phyloP scores from a whole-genome alignment of 2,113 vertebrate genomes.

The Nesogale talazaci region DNA sequence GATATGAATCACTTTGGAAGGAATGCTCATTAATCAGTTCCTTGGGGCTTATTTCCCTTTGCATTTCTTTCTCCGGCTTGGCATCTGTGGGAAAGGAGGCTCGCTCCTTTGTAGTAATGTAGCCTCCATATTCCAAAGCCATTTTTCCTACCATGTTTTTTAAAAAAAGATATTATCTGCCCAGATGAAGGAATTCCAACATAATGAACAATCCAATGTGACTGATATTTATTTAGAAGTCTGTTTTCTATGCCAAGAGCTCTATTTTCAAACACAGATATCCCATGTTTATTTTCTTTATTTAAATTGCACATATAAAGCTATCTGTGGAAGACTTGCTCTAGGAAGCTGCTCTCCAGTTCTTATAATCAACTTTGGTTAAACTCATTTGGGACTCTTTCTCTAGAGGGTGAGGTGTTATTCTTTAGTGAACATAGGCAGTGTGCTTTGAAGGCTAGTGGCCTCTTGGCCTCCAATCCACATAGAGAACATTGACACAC shows the following conservation, averaged over 20 bases:
- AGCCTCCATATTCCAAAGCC: not conserved
- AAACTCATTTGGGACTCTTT: not conserved
- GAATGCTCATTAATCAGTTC: slow-evolving; percentile 55
- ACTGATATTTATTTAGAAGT: slow-evolving; percentile 2
- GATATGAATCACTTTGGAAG: slow-evolving; percentile 46
- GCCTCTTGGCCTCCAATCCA: not conserved
- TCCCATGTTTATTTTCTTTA: not conserved
- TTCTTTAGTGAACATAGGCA: not conserved
- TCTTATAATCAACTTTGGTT: not conserved
- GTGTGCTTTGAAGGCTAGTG: not conserved
- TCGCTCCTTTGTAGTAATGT: not conserved
- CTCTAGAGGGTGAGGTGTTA: not conserved
- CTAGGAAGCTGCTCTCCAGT: not conserved
- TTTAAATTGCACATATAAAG: not conserved
- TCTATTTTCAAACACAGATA: not conserved
- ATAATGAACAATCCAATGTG: not conserved
- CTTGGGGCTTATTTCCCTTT: slow-evolving; percentile 26
- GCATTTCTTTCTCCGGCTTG: not conserved
- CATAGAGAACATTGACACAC: not conserved
- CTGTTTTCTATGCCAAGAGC: not conserved
- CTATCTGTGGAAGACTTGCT: not conserved
- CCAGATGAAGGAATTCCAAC: not conserved
- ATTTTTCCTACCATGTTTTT: not conserved
- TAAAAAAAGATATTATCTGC: not conserved
- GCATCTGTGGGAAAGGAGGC: not conserved